Conservation (phyloP, 2,888 invertebrate genomes). For the Thysanoteuthis rhombus region DNA sequence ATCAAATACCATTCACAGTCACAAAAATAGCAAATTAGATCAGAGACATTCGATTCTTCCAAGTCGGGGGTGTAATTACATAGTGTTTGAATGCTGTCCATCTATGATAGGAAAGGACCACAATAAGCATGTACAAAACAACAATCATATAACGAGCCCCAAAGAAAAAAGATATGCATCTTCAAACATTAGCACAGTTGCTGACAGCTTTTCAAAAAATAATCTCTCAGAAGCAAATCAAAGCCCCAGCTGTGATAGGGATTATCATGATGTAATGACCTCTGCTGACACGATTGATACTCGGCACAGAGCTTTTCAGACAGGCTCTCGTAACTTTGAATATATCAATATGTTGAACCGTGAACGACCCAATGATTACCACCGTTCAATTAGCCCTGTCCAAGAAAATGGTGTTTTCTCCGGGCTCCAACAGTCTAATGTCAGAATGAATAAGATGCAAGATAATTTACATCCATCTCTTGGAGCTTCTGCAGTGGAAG, state of each 20-base stretch:
- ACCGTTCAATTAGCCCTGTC: not conserved
- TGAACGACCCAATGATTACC: not conserved
- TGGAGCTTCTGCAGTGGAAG: not conserved
- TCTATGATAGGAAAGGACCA: not conserved
- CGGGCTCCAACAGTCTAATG: not conserved
- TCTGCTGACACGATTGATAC: not conserved
- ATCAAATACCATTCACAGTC: not conserved
- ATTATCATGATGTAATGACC: not conserved
- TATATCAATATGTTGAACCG: not conserved
- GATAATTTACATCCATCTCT: not conserved
- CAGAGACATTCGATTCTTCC: not conserved
- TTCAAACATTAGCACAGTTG: not conserved
- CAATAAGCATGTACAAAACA: not conserved
- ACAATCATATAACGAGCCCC: not conserved
- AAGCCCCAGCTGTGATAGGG: not conserved
- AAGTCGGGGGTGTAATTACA: not conserved
- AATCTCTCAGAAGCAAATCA: not conserved
- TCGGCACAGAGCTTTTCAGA: not conserved
- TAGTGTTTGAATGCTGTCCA: not conserved
- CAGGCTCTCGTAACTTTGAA: not conserved
- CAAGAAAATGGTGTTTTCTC: not conserved
- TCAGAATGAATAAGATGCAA: not conserved
- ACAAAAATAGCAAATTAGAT: not conserved
- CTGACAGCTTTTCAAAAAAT: not conserved
- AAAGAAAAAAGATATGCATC: not conserved